Evolutionary conservation across 2,888 invertebrate species (phyloP).

Genomic region (Bimastos eiseni): DNA sequence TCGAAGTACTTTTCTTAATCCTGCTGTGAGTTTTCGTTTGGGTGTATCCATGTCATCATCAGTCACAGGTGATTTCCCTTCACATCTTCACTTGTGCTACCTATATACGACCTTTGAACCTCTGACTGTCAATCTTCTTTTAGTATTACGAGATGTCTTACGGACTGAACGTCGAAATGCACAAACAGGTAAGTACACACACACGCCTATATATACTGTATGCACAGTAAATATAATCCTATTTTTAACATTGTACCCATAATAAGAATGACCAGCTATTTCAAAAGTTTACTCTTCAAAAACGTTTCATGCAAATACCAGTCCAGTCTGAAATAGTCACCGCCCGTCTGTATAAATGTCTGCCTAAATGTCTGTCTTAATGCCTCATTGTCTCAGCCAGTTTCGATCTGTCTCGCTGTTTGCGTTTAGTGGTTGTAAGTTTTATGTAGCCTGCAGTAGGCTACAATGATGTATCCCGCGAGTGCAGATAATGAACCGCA

Average conservation of each 20-base stretch:
- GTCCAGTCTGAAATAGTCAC: background rate
- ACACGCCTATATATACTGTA: background rate
- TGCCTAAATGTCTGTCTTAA: background rate
- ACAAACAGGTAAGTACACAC: conserved; percentile 73
- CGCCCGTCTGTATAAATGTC: background rate
- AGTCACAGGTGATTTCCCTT: background rate
- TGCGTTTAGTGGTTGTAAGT: background rate
- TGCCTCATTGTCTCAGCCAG: too few species aligned
- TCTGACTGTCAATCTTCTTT: background rate
- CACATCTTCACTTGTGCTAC: too few species aligned
- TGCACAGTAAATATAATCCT: too few species aligned
- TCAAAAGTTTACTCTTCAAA: background rate
- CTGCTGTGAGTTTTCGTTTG: background rate
- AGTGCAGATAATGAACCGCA: too few species aligned
- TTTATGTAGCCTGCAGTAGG: background rate
- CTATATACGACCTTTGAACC: too few species aligned
- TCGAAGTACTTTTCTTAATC: too few species aligned
- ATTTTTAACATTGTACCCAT: background rate
- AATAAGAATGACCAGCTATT: background rate
- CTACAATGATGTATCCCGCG: too few species aligned
- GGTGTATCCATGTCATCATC: background rate
- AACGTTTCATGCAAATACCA: background rate
- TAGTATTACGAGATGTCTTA: conserved; percentile 97
- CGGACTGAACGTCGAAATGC: conserved; percentile 92
- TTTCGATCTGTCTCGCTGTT: background rate